Base-by-base conservation (phyloP, 1,140 invertebrate species). In the Drosophila aff. region DNA sequence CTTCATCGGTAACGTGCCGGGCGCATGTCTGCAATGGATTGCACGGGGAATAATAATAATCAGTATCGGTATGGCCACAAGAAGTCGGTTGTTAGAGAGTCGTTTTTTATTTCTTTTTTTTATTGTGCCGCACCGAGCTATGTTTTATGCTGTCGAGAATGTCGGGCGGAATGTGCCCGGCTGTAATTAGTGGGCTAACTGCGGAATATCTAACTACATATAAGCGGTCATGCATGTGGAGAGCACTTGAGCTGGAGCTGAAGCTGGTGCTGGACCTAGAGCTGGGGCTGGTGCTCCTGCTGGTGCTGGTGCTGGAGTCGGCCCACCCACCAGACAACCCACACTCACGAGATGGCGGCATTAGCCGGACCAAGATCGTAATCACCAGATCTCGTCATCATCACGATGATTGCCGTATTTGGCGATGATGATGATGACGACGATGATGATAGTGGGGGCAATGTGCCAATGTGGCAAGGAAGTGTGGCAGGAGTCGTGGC, bases 1-100 rank as follows among this genome's bases (percentile, higher is more conserved):
- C 85, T 84, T 89, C 84, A 89, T 89, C 81, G 85, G 85, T 81
- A 85, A 90, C 81, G 84, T 89, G 85, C 85, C 85, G 63, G 73
- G 81, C 84, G 81, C 84, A 87, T 87, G 85, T 87, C 84, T 87
- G 71, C 43, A 79, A 71, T 69, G 65, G 75, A 78, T 78, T 68
- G 69, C 69, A 63, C 36, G 67, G 68, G 59, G 71, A 78, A 78
- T 78, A 49, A 61, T 78, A 78, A 78, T 78, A 78, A 78, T 78
- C 65, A 76, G 75, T 71, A 57, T 57, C 21, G 53, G 53, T 57
- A 74, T 47, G 63, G 71, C 33, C 50, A 62, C 53, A 47, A 66
- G 44, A 71, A 71, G 64, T 60, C 52, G 61, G 81, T 76, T 87
- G 63, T 82, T 82, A 82, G 80, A 44, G 40, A 73, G 36, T 52